Base-by-base conservation (phyloP, 1,140 invertebrate species). In the Diabrotica virgifera region DNA sequence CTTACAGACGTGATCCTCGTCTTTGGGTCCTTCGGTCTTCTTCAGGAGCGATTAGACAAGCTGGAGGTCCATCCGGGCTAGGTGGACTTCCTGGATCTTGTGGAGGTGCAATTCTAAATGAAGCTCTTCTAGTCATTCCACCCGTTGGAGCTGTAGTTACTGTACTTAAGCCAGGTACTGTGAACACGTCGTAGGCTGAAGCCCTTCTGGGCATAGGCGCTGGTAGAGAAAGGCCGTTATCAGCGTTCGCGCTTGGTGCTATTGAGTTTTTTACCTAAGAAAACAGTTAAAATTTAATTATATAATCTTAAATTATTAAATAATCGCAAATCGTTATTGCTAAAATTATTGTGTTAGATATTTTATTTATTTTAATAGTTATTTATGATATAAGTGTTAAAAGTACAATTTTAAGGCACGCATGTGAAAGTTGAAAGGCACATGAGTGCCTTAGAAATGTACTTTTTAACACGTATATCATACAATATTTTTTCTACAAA, bases 171-270 rank as follows among this genome's bases (percentile, higher is more conserved):
- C 62, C 81, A 74, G 72, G 79, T 63, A 63, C 80, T 71, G 82
- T 85, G 70, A 90, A 91, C 9, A 93, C 89, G 71, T 92, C 90
- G 67, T 92, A 92, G 24, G 90, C 90, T 11, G 90, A 92, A 51
- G 90, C 89, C 72, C 86, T 85, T 73, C 89, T 83, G 6, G 89
- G 87, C 77, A 90, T 85, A 6, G 87, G 84, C 3, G 83, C 82
- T 13, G 89, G 88, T 63, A 89, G 82, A 7, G 82, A 83, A 4
- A 90, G 80, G 5, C 84, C 85, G 5, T 77, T 71, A 8, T 82
- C 83, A 12, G 62, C 80, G 55, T 75, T 53, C 77, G 8, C 72
- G 14, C 78, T 9, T 71, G 35, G 78, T 40, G 64, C 74, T 52
- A 68, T 71, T 62, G 66, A 77, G 63, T 74, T 82, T 79, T 80